A percentile compares a stretch with the other conserved stretches of the same genome.
Evolutionary conservation across 2,113 vertebrate species (phyloP).

Genomic region (Saimiri boliviensis): DNA sequence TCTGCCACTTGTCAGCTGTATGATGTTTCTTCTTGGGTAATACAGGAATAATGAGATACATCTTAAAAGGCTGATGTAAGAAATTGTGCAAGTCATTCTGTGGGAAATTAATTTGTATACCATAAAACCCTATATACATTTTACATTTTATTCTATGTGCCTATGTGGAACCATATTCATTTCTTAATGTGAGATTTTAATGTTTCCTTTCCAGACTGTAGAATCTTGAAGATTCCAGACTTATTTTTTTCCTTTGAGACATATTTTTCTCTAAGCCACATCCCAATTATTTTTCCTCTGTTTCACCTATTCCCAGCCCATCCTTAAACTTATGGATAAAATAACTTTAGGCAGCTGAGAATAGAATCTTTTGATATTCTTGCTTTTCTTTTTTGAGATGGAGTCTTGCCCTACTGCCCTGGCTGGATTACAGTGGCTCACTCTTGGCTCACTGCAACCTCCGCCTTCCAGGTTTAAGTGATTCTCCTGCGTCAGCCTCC

Average conservation of each 20-base stretch:
- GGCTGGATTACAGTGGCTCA: too few species aligned
- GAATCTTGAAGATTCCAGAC: neutral
- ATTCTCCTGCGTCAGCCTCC: too few species aligned
- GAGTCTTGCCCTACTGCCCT: too few species aligned
- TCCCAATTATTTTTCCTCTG: neutral
- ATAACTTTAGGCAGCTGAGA: conserved; percentile 13
- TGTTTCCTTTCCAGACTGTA: neutral
- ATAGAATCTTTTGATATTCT: neutral
- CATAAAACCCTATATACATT: neutral
- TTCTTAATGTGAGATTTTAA: neutral
- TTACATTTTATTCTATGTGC: neutral
- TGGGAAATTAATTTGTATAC: conserved; percentile 27
- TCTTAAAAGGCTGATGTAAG: conserved; percentile 28
- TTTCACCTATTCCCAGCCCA: neutral
- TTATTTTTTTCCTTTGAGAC: neutral
- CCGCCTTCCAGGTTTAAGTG: too few species aligned
- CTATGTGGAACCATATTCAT: neutral
- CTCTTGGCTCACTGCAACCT: too few species aligned
- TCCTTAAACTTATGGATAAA: neutral
- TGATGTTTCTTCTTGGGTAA: neutral
- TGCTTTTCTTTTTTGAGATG: too few species aligned
- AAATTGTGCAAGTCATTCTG: neutral
- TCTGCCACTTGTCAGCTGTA: neutral
- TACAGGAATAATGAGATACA: neutral
- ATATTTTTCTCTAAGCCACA: neutral